Base-by-base conservation (phyloP, 1,140 invertebrate genomes). In the Hetaerina americana region DNA sequence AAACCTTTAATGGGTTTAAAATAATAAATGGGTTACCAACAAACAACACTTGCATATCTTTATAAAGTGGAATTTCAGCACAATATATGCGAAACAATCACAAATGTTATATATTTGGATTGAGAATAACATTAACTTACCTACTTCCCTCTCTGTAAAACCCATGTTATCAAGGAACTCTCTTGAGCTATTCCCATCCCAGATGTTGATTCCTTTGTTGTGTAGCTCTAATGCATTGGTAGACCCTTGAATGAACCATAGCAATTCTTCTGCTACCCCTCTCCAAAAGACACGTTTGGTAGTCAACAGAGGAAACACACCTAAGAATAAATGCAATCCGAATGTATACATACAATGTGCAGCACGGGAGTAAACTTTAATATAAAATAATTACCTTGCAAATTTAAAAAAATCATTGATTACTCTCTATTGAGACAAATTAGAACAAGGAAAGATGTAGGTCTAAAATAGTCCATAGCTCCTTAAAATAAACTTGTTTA, bases 231-330 rank as follows among this genome's bases (percentile, higher is more conserved):
- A 95, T 0, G 93, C 90, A 84, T 98, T 94, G 3, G 97, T 99
- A 26, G 90, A 92, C 8, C 97, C 98, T 75, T 85, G 86, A 66
- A 99, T 90, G 81, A 99, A 98, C 96, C 96, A 97, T 0, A 99
- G 80, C 5, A 99, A 81, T 80, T 99, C 98, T 81, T 98, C 95
- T 24, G 95, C 89, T 3, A 99, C 89, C 0, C 89, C 97, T 75
- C 91, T 86, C 86, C 93, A 95, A 80, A 96, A 98, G 0, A 99
- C 96, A 68, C 90, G 80, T 82, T 99, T 99, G 18, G 98, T 99
- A 18, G 98, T 99, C 27, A 99, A 81, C 28, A 99, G 79, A 5
- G 98, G 98, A 77, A 99, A 91, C 29, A 83, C 80, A 72, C 80
- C 87, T 89, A 66, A 66, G 76, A 74, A 29, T 70, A 12, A 71